Conservation (phyloP, 2,113 vertebrate species). For the Guaruba guarouba region DNA sequence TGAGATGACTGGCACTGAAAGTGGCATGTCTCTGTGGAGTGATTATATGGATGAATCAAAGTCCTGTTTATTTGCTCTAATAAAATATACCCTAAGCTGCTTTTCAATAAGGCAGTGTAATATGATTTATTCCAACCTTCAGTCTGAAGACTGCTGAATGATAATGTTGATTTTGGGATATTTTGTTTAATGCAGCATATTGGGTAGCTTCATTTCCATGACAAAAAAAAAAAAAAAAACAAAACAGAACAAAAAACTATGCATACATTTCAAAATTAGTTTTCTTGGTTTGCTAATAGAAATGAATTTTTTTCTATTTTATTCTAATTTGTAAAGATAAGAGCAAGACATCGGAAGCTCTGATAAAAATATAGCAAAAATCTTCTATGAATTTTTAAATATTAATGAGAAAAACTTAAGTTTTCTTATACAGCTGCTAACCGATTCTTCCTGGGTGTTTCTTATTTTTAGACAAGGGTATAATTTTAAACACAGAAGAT, state of each 20-base stretch:
- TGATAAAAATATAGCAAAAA: not conserved
- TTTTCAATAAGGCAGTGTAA: rapidly evolving
- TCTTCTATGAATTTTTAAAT: not conserved
- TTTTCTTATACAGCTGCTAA: not conserved
- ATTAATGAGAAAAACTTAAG: not conserved
- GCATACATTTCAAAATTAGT: not conserved
- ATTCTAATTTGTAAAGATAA: not conserved
- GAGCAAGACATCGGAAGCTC: not conserved
- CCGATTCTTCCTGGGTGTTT: not conserved
- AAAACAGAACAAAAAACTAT: not conserved
- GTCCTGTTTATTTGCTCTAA: not conserved
- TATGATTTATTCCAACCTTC: not conserved
- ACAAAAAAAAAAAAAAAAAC: not conserved
- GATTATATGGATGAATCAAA: not conserved
- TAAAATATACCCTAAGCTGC: not conserved
- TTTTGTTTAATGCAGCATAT: not conserved
- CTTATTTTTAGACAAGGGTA: not conserved
- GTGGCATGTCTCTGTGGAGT: not conserved
- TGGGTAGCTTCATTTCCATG: not conserved
- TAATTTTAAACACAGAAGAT: not conserved
- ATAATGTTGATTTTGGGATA: not conserved
- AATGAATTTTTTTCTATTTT: not conserved
- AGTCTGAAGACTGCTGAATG: not conserved
- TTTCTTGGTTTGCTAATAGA: not conserved
- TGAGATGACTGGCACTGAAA: not conserved